Conservation (phyloP, 2,888 invertebrate species). For the Eupithecia insigniata region DNA sequence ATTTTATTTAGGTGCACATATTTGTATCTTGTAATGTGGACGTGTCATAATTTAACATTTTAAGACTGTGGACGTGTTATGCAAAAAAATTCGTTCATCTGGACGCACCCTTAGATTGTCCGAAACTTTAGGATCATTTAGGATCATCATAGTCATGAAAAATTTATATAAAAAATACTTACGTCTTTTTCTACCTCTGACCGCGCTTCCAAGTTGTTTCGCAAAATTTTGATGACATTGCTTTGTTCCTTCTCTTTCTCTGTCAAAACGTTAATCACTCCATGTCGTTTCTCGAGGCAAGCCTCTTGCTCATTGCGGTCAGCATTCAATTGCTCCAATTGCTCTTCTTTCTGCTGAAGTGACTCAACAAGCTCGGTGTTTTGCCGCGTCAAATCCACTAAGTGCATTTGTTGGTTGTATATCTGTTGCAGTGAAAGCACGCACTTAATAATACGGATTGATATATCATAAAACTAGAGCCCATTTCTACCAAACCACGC, state of each 20-base stretch:
- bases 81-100: too few relatives aligned
- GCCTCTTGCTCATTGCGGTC: constrained; percentile 56
- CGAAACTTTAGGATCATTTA: too few relatives aligned
- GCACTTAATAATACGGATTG: neutral
- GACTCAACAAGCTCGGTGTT: constrained; percentile 62
- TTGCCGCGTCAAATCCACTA: constrained; percentile 58
- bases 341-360: constrained; percentile 61
- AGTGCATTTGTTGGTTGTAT: constrained; percentile 61
- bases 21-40: too few relatives aligned
- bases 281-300: constrained; percentile 60
- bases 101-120: too few relatives aligned
- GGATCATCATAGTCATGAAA: too few relatives aligned
- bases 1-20: too few relatives aligned
- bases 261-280: constrained; percentile 63
- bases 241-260: constrained; percentile 70
- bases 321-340: constrained; percentile 55
- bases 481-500: neutral
- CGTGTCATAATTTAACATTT: too few relatives aligned
- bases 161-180: constrained; percentile 41
- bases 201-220: constrained; percentile 67
- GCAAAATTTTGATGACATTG: constrained; percentile 67
- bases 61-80: too few relatives aligned
- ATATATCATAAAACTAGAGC: neutral
- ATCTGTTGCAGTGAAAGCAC: constrained; percentile 44
- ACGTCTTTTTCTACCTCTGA: constrained; percentile 65